A percentile compares a stretch with the other conserved stretches of the same genome.
Evolutionary conservation across 2,888 invertebrate genomes (phyloP).

Genomic region (Coenonympha glycerion): DNA sequence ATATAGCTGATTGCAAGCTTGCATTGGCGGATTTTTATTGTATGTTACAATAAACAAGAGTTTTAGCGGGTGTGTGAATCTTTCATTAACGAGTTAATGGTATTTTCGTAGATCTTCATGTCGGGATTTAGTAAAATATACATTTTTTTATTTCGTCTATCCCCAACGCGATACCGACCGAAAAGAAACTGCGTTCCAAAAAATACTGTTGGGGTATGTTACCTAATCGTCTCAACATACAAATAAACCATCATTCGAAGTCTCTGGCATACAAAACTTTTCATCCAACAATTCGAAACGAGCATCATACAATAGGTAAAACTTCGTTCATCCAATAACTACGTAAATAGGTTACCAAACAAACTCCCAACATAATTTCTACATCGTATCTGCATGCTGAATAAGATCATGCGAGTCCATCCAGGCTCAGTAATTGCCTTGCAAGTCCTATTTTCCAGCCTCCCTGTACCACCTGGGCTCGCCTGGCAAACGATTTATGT

Average conservation of each 20-base stretch:
- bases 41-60: no score
- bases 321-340: constrained; percentile 8
- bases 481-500: not conserved
- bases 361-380: constrained; percentile 26
- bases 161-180: no score
- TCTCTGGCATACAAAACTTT: not conserved
- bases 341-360: constrained; percentile 22
- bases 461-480: constrained; percentile 26
- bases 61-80: no score
- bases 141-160: no score
- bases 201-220: not conserved
- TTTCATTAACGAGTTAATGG: no score
- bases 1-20: no score
- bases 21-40: no score
- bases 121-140: no score
- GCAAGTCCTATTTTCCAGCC: constrained; percentile 52
- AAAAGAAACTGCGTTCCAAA: no score
- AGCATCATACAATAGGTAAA: not conserved
- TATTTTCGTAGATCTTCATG: no score
- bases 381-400: constrained; percentile 25
- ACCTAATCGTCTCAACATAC: no score
- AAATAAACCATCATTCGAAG: not conserved
- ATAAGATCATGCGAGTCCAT: constrained; percentile 37
- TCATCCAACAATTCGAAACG: not conserved
- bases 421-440: constrained; percentile 63